Conservation (phyloP, 1,140 invertebrate genomes). For the Neodiprion lecontei region DNA sequence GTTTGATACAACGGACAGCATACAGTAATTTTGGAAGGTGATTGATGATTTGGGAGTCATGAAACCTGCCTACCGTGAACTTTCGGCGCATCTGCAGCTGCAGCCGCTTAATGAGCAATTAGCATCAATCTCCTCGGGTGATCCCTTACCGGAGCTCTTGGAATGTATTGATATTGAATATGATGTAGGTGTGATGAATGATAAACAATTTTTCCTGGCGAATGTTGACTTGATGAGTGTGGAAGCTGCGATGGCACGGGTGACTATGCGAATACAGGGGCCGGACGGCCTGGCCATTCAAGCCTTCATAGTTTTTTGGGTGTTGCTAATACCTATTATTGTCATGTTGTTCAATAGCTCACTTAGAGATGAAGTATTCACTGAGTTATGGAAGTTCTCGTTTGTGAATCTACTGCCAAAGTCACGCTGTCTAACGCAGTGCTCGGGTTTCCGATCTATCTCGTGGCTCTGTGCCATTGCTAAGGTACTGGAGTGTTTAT, state of each 20-base stretch:
- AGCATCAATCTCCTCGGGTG: background rate
- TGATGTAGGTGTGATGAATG: background rate
- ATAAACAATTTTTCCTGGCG: background rate
- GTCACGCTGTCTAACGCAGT: background rate
- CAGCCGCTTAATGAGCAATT: background rate
- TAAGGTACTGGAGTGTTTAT: conserved; percentile 17
- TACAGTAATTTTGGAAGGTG: background rate
- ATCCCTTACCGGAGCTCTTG: background rate
- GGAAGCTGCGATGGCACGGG: background rate
- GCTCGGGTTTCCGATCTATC: conserved; percentile 17
- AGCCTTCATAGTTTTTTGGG: background rate
- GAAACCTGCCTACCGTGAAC: background rate
- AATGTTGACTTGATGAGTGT: background rate
- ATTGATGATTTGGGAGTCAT: background rate
- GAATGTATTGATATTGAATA: background rate
- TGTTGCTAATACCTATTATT: background rate
- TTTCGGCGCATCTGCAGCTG: background rate
- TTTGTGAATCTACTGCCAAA: background rate
- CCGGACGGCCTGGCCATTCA: background rate
- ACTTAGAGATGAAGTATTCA: background rate
- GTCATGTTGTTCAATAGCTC: background rate
- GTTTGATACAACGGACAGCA: background rate
- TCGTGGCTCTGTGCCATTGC: conserved; percentile 17
- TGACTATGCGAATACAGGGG: background rate
- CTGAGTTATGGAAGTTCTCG: background rate